A percentile compares a stretch with the other conserved stretches of the same genome.
These are phyloP conservation scores for Drosophila trichaetosa DNA, from an alignment of 2,888 invertebrate species.

Conservation along the genomic window DNA sequence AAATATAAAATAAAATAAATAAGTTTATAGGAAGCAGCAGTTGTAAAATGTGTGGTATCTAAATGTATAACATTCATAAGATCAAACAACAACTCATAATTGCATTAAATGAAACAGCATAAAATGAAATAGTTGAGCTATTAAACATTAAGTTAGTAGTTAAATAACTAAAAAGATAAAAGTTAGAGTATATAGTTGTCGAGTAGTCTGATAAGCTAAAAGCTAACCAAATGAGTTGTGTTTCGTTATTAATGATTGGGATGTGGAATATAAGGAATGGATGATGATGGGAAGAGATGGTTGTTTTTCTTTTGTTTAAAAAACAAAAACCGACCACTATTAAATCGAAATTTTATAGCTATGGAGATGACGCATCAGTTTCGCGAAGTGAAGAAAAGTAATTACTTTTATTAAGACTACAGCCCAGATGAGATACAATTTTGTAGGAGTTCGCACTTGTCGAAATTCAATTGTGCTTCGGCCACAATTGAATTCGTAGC, in stretches of 20 bases:
- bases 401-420: slow-evolving; percentile 20
- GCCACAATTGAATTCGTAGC: slow-evolving; percentile 16
- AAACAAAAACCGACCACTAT: neutral
- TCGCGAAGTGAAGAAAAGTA: slow-evolving; percentile 8
- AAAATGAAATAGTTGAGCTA: neutral
- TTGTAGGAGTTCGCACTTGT: slow-evolving; percentile 21
- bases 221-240: slow-evolving; percentile 5
- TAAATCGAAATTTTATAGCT: neutral
- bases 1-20: too few relatives aligned
- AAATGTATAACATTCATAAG: neutral
- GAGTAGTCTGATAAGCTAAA: neutral
- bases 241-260: slow-evolving; percentile 5
- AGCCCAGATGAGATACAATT: slow-evolving; percentile 9
- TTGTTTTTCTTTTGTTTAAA: slow-evolving; percentile 11
- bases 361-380: slow-evolving; percentile 56
- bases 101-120: neutral
- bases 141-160: neutral
- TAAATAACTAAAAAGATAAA: too few relatives aligned
- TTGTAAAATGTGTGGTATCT: neutral
- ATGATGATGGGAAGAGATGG: neutral
- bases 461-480: slow-evolving; percentile 38
- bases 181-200: neutral
- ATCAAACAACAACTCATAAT: neutral
- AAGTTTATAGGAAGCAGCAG: neutral
- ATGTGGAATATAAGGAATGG: slow-evolving; percentile 1